A percentile compares a stretch with the other conserved stretches of the same genome.
phyloP scores from a whole-genome alignment of 1,140 invertebrate species.

The Stegodyphus dumicola region DNA sequence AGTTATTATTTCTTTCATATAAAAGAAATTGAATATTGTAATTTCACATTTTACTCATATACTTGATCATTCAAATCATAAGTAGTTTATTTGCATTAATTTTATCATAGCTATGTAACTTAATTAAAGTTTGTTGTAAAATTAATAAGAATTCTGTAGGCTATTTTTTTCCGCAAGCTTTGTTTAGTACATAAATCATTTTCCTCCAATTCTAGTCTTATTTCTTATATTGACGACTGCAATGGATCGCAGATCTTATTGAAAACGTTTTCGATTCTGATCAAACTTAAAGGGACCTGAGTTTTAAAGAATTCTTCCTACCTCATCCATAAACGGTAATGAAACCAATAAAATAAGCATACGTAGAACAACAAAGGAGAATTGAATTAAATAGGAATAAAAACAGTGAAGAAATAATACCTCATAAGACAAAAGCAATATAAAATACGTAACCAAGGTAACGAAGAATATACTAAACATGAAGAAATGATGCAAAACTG shows the following conservation, averaged over 20 bases:
- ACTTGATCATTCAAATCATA: no score
- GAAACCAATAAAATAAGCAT: conserved; percentile 53
- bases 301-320: not conserved
- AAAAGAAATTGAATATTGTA: no score
- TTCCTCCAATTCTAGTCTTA: no score
- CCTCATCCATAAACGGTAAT: conserved; percentile 61
- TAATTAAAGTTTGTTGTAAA: no score
- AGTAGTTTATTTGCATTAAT: no score
- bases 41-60: no score
- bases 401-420: not conserved
- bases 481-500: not conserved
- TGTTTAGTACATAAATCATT: no score
- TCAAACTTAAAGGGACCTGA: conserved; percentile 25
- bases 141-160: no score
- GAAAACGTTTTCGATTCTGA: conserved; percentile 12
- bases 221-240: no score
- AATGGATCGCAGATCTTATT: not conserved
- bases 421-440: conserved; percentile 24
- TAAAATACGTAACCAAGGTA: not conserved
- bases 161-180: no score
- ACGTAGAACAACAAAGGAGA: not conserved
- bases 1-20: no score
- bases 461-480: not conserved
- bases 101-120: no score
- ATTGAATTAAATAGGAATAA: conserved; percentile 4